A percentile compares a stretch with the other conserved stretches of the same genome.
Evolutionary conservation across 1,140 invertebrate species (phyloP).

Genomic region (Cotesia chilonis): DNA sequence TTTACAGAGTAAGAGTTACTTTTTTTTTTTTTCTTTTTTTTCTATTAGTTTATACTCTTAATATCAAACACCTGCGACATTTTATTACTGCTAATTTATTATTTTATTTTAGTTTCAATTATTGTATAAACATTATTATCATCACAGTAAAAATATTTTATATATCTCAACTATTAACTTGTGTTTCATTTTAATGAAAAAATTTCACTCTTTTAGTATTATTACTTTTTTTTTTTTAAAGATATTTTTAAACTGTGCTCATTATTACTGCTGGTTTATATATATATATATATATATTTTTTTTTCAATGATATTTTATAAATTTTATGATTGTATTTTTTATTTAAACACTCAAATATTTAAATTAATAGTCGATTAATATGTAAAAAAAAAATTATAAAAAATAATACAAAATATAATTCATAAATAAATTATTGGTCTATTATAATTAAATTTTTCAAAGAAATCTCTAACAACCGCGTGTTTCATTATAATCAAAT

Average conservation of each 20-base stretch:
- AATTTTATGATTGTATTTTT: too few relatives aligned
- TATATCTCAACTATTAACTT: conserved; percentile 45
- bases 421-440: too few relatives aligned
- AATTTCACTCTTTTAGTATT: conserved; percentile 28
- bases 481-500: too few relatives aligned
- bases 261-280: conserved; percentile 37
- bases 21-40: conserved; percentile 4
- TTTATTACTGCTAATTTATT: conserved; percentile 49
- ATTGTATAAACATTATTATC: conserved; percentile 68
- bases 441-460: neutral
- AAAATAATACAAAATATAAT: too few relatives aligned
- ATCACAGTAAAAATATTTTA: conserved; percentile 68
- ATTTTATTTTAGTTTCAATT: conserved; percentile 40
- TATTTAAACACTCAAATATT: too few relatives aligned
- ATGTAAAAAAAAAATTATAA: too few relatives aligned
- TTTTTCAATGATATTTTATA: too few relatives aligned
- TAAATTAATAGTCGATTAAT: too few relatives aligned
- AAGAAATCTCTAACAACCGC: neutral
- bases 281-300: too few relatives aligned
- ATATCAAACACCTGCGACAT: conserved; percentile 49
- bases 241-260: conserved; percentile 29
- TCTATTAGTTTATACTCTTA: conserved; percentile 39
- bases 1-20: conserved; percentile 40
- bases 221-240: conserved; percentile 16
- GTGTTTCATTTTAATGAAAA: conserved; percentile 45